Evolutionary conservation across 1,140 invertebrate species (phyloP), one percentile per base, ranked within the genome.

Genomic region (Nasonia giraulti): DNA sequence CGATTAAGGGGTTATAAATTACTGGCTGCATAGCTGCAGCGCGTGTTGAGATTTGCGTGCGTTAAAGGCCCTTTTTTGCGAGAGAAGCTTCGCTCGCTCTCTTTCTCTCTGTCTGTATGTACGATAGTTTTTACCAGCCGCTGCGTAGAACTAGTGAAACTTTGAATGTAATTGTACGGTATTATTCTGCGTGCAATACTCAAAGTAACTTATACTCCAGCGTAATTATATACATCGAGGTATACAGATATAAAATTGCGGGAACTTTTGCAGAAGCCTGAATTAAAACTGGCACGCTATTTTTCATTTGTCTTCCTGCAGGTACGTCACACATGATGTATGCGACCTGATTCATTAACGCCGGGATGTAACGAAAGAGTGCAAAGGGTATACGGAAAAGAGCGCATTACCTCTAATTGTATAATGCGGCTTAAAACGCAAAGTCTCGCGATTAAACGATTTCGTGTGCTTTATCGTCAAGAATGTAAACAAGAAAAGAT

Each of bases 401-500:
- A 50, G 3, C 0, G 7, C 10, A 50, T 50, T 14, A 50, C 0
- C 47, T n/a, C 55, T 62, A 62, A 62, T 62, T 62, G 17, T 37
- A 44, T 44, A 44, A 17, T 62, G 55, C 55, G 55, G 17, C 14
- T 4, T 17, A 62, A 62, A 62, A 62, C 14, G 20, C 20, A 62
- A 6, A 20, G 5, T 20, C 17, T 5, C 5, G 14, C 14, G 10
- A 2, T 3, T 55, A 14, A 20, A 17, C 17, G 17, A 62, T 50
- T 50, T 50, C 47, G 47, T 10, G 14, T 62, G 6, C 14, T 62
- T 62, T 62, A 27, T 27, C 27, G 55, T 14, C 20, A 5, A 62
- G 55, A 62, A 62, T 62, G 55, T 62, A 62, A 62, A 62, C 55
- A n/a, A 62, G 20, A 62, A n/a, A 62, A 62, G 55, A 62, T n/a